Conservation (phyloP, 2,113 vertebrate species). For the human (Homo sapiens) region DNA sequence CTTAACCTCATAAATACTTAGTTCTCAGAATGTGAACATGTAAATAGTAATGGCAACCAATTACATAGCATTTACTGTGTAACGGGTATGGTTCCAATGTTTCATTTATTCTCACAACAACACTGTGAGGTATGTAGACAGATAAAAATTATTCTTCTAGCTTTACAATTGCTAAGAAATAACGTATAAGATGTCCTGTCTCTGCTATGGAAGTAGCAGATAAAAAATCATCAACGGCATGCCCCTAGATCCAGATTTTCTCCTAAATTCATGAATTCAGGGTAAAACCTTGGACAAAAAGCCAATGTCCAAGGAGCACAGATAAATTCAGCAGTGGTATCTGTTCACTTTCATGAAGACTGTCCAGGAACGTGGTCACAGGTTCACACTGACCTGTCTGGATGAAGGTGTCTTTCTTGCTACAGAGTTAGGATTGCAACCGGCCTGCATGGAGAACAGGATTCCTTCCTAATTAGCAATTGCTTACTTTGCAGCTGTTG, state of each 20-base stretch:
- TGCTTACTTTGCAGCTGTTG: background rate
- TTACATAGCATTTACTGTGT: background rate
- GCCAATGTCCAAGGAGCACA: background rate
- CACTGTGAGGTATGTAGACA: background rate
- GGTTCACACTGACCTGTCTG: background rate
- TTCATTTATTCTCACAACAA: background rate
- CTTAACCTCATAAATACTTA: background rate
- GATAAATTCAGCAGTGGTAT: background rate
- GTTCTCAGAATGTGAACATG: background rate
- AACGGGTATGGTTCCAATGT: background rate
- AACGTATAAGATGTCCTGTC: background rate
- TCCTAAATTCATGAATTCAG: background rate
- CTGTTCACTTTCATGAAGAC: background rate
- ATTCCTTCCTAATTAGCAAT: background rate
- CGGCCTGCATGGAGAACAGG: background rate
- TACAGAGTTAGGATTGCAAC: background rate
- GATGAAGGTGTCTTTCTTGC: background rate
- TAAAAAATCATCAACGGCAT: background rate
- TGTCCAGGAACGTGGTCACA: background rate
- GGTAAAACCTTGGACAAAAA: background rate
- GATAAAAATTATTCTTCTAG: background rate
- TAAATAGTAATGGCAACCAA: background rate
- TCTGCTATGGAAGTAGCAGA: background rate
- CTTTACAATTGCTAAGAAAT: background rate
- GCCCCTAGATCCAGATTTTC: background rate